Percentiles rank a stretch among this genome's conserved stretches.
Conservation (phyloP, 2,888 invertebrate genomes). For the Hofmannophila pseudospretella region DNA sequence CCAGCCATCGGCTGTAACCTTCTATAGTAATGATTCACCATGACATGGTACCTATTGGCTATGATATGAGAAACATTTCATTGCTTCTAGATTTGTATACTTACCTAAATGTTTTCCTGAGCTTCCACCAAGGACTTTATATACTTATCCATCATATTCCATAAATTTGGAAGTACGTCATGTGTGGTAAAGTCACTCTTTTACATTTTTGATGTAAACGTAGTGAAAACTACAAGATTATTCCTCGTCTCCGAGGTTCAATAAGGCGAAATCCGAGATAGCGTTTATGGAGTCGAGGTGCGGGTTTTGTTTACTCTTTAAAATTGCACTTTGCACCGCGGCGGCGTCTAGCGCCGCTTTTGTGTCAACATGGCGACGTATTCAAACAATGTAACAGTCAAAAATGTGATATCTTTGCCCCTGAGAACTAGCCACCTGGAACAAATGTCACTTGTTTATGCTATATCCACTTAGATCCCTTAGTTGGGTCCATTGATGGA, state of each 20-base stretch:
- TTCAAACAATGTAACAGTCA: constrained; percentile 69
- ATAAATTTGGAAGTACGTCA: neutral
- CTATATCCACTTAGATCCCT: no score
- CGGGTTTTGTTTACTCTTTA: constrained; percentile 73
- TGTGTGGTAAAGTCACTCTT: constrained; percentile 7
- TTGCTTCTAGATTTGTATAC: no score
- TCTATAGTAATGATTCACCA: no score
- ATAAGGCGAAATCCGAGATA: constrained; percentile 67
- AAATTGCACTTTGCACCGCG: constrained; percentile 75
- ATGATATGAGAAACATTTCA: no score
- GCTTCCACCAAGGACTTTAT: no score
- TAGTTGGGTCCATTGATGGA: no score
- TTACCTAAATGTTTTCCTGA: no score
- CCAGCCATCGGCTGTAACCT: no score
- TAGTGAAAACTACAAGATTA: constrained; percentile 43
- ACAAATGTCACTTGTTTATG: no score
- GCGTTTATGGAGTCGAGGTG: constrained; percentile 65
- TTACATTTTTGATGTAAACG: constrained; percentile 38
- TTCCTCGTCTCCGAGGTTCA: constrained; percentile 53
- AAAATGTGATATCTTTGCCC: constrained; percentile 55
- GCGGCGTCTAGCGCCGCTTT: constrained; percentile 57
- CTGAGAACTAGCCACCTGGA: no score
- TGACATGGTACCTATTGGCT: no score
- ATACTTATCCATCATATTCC: no score
- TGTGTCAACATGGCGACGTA: constrained; percentile 59